phyloP scores from a whole-genome alignment of 2,888 invertebrate species.

The Boloria selene region DNA sequence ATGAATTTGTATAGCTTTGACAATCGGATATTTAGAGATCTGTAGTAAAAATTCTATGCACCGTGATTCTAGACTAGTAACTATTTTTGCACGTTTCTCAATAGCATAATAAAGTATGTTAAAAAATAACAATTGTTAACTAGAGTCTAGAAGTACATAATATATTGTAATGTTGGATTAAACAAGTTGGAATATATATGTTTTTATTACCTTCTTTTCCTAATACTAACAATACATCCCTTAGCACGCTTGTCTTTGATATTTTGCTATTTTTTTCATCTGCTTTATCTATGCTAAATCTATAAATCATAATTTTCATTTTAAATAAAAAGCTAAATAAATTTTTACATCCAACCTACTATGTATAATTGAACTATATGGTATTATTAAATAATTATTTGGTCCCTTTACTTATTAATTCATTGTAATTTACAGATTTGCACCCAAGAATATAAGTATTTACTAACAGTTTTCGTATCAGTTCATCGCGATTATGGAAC shows the following conservation, averaged over 20 bases:
- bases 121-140: slow-evolving; percentile 13
- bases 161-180: slow-evolving; percentile 25
- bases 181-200: slow-evolving; percentile 29
- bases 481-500: neutral
- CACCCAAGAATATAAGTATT: slow-evolving; percentile 79
- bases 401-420: slow-evolving; percentile 12
- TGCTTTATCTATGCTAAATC: no score
- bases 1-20: neutral
- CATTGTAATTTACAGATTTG: slow-evolving; percentile 69
- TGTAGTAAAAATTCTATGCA: slow-evolving; percentile 15
- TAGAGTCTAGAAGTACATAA: neutral
- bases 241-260: neutral
- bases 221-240: neutral
- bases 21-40: slow-evolving; percentile 5
- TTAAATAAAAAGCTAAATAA: no score
- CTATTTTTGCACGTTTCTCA: slow-evolving; percentile 22
- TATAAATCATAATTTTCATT: no score
- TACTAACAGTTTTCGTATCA: slow-evolving; percentile 48
- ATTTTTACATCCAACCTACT: no score
- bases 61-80: slow-evolving; percentile 1
- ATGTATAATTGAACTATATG: no score
- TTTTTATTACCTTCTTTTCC: slow-evolving; percentile 29
- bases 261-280: neutral
- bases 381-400: neutral
- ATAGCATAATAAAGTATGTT: slow-evolving; percentile 13